These are phyloP conservation scores for Patiria miniata DNA, from an alignment of 35 echinoderm and acorn worm genomes.

Conservation along the genomic window DNA sequence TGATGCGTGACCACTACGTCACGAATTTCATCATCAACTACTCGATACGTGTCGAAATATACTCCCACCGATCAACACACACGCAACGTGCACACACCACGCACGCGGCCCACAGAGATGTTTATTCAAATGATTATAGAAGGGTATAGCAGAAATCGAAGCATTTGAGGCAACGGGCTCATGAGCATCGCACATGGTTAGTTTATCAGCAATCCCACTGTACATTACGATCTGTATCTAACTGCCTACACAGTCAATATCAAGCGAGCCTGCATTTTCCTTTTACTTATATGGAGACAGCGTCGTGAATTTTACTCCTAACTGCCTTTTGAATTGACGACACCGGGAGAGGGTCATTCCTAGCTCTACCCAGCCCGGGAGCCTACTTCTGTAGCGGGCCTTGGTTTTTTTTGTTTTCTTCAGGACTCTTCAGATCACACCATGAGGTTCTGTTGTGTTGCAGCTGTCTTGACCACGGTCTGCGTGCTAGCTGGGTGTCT, in stretches of 20 bases:
- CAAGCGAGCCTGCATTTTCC: not conserved
- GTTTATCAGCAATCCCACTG: not conserved
- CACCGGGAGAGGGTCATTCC: not conserved
- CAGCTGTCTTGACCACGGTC: not conserved
- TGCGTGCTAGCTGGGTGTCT: slow-evolving; percentile 26
- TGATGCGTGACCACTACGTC: too few species aligned
- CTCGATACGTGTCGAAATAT: not conserved
- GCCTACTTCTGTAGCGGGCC: not conserved
- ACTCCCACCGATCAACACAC: not conserved
- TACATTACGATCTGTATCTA: not conserved
- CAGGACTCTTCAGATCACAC: not conserved
- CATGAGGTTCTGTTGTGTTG: slow-evolving; percentile 33
- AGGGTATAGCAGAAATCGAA: not conserved
- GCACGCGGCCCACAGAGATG: not conserved
- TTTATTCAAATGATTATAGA: not conserved
- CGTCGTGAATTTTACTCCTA: not conserved
- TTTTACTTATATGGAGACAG: not conserved
- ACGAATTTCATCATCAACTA: not conserved
- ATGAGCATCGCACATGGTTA: not conserved
- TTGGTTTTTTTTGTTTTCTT: not conserved
- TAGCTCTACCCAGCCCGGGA: not conserved
- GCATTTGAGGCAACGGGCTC: slow-evolving; percentile 5
- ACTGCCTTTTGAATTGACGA: not conserved
- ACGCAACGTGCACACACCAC: not conserved
- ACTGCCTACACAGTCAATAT: not conserved